phyloP scores from a whole-genome alignment of 2,888 invertebrate species.

The Erannis defoliaria region DNA sequence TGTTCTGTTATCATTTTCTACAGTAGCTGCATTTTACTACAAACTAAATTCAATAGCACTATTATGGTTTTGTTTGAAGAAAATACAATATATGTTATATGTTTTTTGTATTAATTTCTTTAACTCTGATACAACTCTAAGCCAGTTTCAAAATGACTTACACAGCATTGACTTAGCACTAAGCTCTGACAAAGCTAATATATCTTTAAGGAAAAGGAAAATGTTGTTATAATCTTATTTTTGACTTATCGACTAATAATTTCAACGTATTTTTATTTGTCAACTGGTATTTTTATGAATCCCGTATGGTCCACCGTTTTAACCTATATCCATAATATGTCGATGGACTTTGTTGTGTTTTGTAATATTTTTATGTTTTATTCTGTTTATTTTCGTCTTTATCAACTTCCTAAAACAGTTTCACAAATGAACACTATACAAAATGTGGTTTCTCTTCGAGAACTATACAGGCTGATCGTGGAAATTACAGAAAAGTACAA shows the following conservation, averaged over 20 bases:
- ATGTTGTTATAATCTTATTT: neutral
- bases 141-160: neutral
- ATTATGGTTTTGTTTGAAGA: neutral
- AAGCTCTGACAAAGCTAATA: neutral
- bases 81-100: neutral
- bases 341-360: neutral
- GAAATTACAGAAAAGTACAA: slow-evolving; percentile 6
- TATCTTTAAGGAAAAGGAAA: neutral
- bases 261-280: neutral
- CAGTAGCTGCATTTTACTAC: neutral
- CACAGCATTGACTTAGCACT: neutral
- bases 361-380: slow-evolving; percentile 1
- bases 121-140: neutral
- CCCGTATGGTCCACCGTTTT: neutral
- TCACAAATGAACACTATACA: neutral
- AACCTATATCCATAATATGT: neutral
- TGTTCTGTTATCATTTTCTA: neutral
- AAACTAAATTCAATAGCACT: neutral
- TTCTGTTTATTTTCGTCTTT: slow-evolving; percentile 1
- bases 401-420: neutral
- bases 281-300: slow-evolving; percentile 1
- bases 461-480: neutral
- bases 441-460: neutral
- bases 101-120: neutral
- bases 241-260: neutral